These are phyloP conservation scores for Cosmia pyralina DNA, from an alignment of 2,888 invertebrate species.

Conservation along the genomic window DNA sequence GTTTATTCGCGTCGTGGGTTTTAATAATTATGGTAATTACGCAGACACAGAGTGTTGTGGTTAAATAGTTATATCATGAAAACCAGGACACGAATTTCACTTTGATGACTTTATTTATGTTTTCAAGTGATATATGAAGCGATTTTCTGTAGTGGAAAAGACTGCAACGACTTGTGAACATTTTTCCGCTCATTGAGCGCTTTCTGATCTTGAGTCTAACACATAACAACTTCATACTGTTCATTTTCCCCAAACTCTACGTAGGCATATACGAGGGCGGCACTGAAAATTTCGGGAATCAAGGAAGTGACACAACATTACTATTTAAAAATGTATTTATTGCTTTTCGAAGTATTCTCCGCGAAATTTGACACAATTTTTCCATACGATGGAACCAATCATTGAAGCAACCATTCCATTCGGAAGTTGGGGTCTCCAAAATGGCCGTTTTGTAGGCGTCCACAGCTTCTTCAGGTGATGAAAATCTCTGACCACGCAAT, in stretches of 20 bases:
- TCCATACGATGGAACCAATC: too few relatives aligned
- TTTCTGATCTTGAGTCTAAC: neutral
- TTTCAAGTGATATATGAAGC: neutral
- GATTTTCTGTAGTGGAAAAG: neutral
- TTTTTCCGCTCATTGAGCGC: neutral
- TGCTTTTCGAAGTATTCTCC: too few relatives aligned
- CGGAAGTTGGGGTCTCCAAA: too few relatives aligned
- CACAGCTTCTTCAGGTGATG: too few relatives aligned
- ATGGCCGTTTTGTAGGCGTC: too few relatives aligned
- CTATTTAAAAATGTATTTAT: too few relatives aligned
- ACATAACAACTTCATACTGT: neutral
- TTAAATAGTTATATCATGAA: neutral
- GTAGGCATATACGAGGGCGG: too few relatives aligned
- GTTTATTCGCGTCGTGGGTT: neutral
- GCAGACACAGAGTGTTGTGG: neutral
- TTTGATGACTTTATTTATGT: neutral
- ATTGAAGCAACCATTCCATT: too few relatives aligned
- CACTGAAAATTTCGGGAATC: too few relatives aligned
- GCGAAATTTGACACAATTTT: too few relatives aligned
- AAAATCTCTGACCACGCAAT: too few relatives aligned
- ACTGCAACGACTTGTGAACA: neutral
- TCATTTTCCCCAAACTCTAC: neutral
- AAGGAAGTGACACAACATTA: too few relatives aligned
- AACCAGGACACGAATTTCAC: neutral
- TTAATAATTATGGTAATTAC: slow-evolving; percentile 3